A percentile compares a stretch with the other conserved stretches of the same genome.
phyloP scores from a whole-genome alignment of 1,140 invertebrate species.

The Drosophila pectinifera region DNA sequence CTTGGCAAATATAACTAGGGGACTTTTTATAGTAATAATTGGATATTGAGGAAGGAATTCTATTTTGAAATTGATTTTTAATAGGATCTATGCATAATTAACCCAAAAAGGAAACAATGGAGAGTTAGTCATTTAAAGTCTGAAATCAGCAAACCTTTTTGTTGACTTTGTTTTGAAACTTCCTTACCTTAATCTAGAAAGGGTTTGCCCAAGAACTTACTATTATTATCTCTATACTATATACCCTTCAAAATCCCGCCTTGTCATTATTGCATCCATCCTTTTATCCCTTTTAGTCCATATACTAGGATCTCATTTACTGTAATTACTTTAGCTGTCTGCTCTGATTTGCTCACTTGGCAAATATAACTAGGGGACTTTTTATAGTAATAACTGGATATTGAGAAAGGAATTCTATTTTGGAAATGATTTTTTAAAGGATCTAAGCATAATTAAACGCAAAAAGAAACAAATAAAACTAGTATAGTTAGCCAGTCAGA shows the following conservation, averaged over 20 bases:
- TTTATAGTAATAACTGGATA: not conserved
- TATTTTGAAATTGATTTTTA: not conserved
- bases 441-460: not conserved
- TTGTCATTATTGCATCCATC: conserved; percentile 17
- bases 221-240: not conserved
- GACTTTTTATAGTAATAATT: not conserved
- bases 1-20: not conserved
- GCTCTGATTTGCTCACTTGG: conserved; percentile 1
- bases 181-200: not conserved
- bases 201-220: not conserved
- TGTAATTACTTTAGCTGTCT: conserved; percentile 10
- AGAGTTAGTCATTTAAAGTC: no score
- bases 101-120: no score
- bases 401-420: not conserved
- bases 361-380: not conserved
- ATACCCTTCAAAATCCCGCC: not conserved
- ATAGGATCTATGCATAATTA: not conserved
- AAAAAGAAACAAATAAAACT: no score
- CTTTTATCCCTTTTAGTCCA: no score
- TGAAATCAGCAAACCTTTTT: no score
- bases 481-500: no score
- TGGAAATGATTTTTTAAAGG: not conserved
- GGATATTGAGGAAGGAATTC: not conserved
- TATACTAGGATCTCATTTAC: no score
- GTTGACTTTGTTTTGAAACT: not conserved